Evolutionary conservation across 2,888 invertebrate genomes (phyloP).

Genomic region (Hypolimnas misippus): DNA sequence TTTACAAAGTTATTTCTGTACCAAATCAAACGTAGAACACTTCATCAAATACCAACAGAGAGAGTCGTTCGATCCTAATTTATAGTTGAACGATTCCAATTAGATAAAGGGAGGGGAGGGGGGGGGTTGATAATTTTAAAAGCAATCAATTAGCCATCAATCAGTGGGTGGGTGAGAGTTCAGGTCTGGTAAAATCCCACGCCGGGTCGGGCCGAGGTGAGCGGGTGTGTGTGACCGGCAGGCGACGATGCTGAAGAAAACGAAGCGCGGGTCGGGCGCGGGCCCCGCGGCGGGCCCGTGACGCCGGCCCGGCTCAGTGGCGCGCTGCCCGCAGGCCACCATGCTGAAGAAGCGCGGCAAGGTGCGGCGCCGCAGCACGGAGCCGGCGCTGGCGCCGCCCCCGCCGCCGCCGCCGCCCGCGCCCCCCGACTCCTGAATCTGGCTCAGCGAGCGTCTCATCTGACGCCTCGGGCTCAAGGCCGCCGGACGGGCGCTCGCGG

Average conservation of each 20-base stretch:
- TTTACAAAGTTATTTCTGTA: constrained; percentile 17
- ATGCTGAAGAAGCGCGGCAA: constrained; percentile 99
- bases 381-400: constrained; percentile 84
- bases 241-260: constrained; percentile 99
- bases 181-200: constrained; percentile 38
- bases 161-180: constrained; percentile 39
- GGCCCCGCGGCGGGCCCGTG: constrained; percentile 87
- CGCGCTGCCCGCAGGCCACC: constrained; percentile 93
- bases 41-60: neutral
- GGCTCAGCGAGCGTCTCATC: constrained; percentile 89
- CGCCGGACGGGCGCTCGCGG: constrained; percentile 68
- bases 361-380: constrained; percentile 98
- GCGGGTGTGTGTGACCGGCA: constrained; percentile 80
- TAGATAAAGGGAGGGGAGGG: too few relatives aligned
- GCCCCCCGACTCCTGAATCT: constrained; percentile 86
- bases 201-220: constrained; percentile 46
- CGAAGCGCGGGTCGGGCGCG: constrained; percentile 95
- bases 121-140: neutral
- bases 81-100: neutral
- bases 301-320: constrained; percentile 53
- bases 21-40: neutral
- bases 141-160: neutral
- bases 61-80: neutral
- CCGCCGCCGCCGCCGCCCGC: constrained; percentile 71
- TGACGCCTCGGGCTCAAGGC: constrained; percentile 82